Percentiles rank a stretch among this genome's conserved stretches.
Evolutionary conservation across 2,113 vertebrate genomes (phyloP).

Genomic region (Semnornis frantzii): DNA sequence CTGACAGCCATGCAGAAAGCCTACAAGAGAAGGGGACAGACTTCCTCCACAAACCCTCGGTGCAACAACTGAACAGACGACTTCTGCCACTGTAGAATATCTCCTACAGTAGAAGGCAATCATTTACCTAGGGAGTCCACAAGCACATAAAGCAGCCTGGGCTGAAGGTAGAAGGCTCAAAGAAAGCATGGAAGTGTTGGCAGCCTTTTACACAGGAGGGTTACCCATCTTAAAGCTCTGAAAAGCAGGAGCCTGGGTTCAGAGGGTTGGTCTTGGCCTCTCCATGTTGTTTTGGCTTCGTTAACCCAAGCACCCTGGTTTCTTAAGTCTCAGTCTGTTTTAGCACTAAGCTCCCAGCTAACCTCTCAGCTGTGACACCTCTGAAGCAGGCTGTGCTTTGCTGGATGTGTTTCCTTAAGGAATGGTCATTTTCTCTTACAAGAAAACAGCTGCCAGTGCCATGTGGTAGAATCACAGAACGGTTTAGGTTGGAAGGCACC

Average conservation of each 20-base stretch:
- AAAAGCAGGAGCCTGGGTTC: slow-evolving; percentile 8
- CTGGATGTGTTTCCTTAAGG: neutral
- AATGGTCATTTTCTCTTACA: neutral
- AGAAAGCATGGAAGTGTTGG: neutral
- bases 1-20: slow-evolving; percentile 19
- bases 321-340: neutral
- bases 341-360: neutral
- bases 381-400: rapidly evolving
- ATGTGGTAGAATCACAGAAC: neutral
- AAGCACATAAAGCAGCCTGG: slow-evolving; percentile 9
- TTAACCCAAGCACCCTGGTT: neutral
- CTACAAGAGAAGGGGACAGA: neutral
- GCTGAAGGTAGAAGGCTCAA: slow-evolving; percentile 16
- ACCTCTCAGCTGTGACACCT: neutral
- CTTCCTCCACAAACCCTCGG: slow-evolving; percentile 43
- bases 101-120: slow-evolving; percentile 25
- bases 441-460: neutral
- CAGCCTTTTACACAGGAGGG: neutral
- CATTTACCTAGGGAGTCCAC: slow-evolving; percentile 12
- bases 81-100: slow-evolving; percentile 15
- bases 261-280: neutral
- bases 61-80: neutral
- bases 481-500: too few relatives aligned
- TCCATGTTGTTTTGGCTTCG: neutral
- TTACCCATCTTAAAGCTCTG: neutral